Evolutionary conservation across 2,888 invertebrate genomes (phyloP).

Genomic region (Cheilosia soror): DNA sequence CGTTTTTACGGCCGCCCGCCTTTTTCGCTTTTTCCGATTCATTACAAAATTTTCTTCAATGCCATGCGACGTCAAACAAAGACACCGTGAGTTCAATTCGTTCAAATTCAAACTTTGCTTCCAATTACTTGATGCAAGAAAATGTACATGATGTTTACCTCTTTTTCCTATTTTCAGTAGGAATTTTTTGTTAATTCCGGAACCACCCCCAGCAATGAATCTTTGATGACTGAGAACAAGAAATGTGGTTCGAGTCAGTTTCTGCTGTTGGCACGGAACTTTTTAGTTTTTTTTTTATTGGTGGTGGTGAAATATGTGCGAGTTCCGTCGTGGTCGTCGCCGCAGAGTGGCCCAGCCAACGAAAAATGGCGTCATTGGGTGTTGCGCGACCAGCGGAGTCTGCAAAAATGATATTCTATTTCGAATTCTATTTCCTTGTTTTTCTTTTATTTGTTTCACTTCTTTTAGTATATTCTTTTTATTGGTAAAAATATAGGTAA

Average conservation of each 20-base stretch:
- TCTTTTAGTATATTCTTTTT: background rate
- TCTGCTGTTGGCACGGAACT: slow-evolving; percentile 60
- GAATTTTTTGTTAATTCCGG: slow-evolving; percentile 6
- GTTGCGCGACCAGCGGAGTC: slow-evolving; percentile 74
- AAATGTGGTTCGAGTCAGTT: slow-evolving; percentile 26
- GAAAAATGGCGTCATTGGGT: slow-evolving; percentile 76
- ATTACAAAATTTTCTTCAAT: slow-evolving; percentile 20
- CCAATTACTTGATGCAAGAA: slow-evolving; percentile 11
- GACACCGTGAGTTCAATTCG: slow-evolving; percentile 24
- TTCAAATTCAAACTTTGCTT: slow-evolving; percentile 16
- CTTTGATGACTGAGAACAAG: slow-evolving; percentile 45
- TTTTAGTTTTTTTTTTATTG: slow-evolving; percentile 39
- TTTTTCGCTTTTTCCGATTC: slow-evolving; percentile 62
- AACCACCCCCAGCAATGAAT: slow-evolving; percentile 57
- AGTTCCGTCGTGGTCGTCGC: slow-evolving; percentile 69
- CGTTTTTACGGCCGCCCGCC: slow-evolving; percentile 63
- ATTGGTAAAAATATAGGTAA: background rate
- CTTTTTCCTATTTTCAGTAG: slow-evolving; percentile 24
- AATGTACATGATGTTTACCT: slow-evolving; percentile 44
- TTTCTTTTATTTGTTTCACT: slow-evolving; percentile 11
- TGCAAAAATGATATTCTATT: slow-evolving; percentile 43
- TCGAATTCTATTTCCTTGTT: slow-evolving; percentile 10
- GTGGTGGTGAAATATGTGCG: slow-evolving; percentile 65
- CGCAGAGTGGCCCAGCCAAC: slow-evolving; percentile 72
- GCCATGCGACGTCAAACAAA: slow-evolving; percentile 59